phyloP scores from a whole-genome alignment of 2,888 invertebrate species.

The Meteorus cinctellus region DNA sequence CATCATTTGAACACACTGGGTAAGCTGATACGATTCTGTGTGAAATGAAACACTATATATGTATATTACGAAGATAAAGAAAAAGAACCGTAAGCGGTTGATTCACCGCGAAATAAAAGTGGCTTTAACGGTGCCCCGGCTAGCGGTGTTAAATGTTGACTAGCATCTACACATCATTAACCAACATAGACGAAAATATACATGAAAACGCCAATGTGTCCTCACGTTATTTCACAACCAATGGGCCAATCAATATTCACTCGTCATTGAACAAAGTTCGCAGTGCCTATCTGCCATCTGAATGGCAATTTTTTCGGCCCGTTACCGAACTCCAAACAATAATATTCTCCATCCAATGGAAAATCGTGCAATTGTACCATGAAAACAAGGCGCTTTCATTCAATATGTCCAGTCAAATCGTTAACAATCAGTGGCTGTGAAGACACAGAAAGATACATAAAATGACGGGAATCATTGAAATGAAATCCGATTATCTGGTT shows the following conservation, averaged over 20 bases:
- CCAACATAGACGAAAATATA: slow-evolving; percentile 19
- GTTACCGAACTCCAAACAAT: not conserved
- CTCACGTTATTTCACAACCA: not conserved
- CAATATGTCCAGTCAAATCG: not conserved
- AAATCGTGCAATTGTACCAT: not conserved
- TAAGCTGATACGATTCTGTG: not conserved
- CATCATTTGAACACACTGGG: not conserved
- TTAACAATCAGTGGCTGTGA: not conserved
- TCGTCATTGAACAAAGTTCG: not conserved
- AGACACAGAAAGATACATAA: not conserved
- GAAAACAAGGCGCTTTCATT: not conserved
- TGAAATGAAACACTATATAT: not conserved
- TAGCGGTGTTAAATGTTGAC: slow-evolving; percentile 28
- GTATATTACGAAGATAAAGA: not conserved
- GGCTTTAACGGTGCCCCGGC: slow-evolving; percentile 60
- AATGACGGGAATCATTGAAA: slow-evolving; percentile 18
- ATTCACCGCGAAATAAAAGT: slow-evolving; percentile 58
- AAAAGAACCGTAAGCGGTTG: slow-evolving; percentile 58
- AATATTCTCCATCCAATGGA: not conserved
- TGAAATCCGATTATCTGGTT: slow-evolving; percentile 15
- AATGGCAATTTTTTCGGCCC: not conserved
- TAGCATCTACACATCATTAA: slow-evolving; percentile 43
- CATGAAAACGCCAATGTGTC: not conserved
- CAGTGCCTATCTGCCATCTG: not conserved
- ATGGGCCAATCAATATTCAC: not conserved